Evolutionary conservation across 2,888 invertebrate species (phyloP).

Genomic region (Melanargia galathea): DNA sequence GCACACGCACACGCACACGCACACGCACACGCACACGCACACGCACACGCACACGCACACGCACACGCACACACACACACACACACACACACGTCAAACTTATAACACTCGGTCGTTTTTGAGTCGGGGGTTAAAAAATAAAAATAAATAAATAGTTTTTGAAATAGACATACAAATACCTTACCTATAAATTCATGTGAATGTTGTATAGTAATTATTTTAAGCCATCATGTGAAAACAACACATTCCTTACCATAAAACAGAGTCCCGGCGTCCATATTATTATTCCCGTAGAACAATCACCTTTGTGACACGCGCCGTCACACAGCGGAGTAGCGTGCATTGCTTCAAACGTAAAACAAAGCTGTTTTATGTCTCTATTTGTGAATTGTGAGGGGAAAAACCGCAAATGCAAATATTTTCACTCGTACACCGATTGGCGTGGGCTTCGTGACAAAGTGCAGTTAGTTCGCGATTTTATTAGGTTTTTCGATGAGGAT

Average conservation of each 20-base stretch:
- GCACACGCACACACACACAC: too few species aligned
- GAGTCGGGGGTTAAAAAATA: too few species aligned
- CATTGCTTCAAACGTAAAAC: constrained; percentile 25
- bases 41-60: too few species aligned
- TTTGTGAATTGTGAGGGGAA: constrained; percentile 27
- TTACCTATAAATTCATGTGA: background rate
- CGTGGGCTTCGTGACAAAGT: constrained; percentile 58
- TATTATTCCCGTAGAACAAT: constrained; percentile 16
- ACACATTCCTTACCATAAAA: constrained; percentile 1
- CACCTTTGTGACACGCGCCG: constrained; percentile 18
- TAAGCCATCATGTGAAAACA: background rate
- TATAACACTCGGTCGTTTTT: too few species aligned
- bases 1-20: too few species aligned
- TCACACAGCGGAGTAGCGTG: constrained; percentile 16
- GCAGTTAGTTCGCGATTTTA: constrained; percentile 58
- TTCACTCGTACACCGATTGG: constrained; percentile 45
- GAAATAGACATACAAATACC: background rate
- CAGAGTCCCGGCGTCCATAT: constrained; percentile 4
- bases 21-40: too few species aligned
- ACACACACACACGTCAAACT: too few species aligned
- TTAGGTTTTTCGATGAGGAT: constrained; percentile 52
- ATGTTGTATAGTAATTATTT: background rate
- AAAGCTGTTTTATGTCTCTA: constrained; percentile 35
- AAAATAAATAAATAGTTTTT: too few species aligned
- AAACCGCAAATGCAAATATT: constrained; percentile 34